A percentile compares a stretch with the other conserved stretches of the same genome.
Conservation (phyloP, 2,797 vertebrate species). For the Mycteria americana region DNA sequence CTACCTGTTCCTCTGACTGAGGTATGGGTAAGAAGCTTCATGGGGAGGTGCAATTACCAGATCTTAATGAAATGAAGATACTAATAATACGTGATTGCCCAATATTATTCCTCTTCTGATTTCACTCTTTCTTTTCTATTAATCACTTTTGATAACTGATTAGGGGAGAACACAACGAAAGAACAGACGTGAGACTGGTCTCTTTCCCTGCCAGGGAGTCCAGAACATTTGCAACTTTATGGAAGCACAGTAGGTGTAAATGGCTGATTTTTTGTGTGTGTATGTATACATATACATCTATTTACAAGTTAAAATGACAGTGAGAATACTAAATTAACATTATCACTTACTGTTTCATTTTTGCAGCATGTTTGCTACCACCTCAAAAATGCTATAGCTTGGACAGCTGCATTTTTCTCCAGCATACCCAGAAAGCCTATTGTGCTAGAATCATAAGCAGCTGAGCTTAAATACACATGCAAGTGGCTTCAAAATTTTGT, state of each 20-base stretch:
- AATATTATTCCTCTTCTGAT: neutral
- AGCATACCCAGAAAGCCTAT: neutral
- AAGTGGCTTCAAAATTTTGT: conserved; percentile 6
- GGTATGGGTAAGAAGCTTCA: neutral
- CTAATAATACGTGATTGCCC: neutral
- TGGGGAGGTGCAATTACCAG: neutral
- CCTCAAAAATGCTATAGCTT: conserved; percentile 19
- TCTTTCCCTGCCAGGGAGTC: neutral
- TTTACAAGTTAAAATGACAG: neutral
- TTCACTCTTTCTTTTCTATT: neutral
- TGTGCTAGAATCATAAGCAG: neutral
- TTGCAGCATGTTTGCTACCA: neutral
- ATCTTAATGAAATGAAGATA: neutral
- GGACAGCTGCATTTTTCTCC: neutral
- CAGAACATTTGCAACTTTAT: neutral
- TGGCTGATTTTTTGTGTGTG: neutral
- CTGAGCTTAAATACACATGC: conserved; percentile 17
- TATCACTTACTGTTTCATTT: neutral
- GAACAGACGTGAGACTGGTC: neutral
- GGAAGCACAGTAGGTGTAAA: neutral
- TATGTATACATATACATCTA: neutral
- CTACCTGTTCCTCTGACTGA: neutral
- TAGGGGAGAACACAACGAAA: neutral
- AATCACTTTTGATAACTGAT: neutral
- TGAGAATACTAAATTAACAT: neutral